Percentiles rank a stretch among this genome's conserved stretches.
These are phyloP conservation scores for Sus cebifrons DNA, from an alignment of 2,797 vertebrate species.

Conservation along the genomic window DNA sequence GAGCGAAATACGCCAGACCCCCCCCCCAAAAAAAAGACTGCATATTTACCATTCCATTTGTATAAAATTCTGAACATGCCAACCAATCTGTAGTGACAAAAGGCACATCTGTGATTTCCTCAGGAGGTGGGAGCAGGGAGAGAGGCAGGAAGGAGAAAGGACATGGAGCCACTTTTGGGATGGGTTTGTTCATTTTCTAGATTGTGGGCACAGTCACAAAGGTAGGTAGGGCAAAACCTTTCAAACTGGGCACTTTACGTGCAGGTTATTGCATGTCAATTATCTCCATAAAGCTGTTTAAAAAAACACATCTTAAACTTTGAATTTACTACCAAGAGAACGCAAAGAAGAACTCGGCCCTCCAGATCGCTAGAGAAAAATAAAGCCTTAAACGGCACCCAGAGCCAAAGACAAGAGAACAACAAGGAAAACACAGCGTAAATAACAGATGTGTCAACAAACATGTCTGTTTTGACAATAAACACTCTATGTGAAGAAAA, in stretches of 20 bases:
- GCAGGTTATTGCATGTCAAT: not conserved
- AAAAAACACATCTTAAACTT: not conserved
- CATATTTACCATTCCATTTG: fast-evolving
- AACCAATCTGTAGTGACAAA: not conserved
- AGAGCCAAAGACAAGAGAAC: constrained; percentile 12
- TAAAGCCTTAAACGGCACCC: not conserved
- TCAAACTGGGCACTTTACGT: not conserved
- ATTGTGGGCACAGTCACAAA: not conserved
- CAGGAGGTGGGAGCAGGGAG: no score
- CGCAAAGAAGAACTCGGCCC: not conserved
- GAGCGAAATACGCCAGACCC: not conserved
- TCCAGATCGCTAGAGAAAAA: not conserved
- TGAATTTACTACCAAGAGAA: constrained; percentile 33
- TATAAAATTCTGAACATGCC: fast-evolving
- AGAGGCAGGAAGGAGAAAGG: not conserved
- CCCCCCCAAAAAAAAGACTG: no score
- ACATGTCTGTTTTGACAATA: not conserved
- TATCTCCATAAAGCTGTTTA: constrained; percentile 13
- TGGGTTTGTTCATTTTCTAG: fast-evolving
- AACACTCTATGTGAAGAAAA: not conserved
- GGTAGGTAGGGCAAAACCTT: not conserved
- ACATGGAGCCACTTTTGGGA: fast-evolving
- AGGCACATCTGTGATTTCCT: no score
- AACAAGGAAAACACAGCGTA: not conserved
- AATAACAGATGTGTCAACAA: not conserved